Conservation (phyloP, 2,888 invertebrate genomes). For the Plutella xylostella region DNA sequence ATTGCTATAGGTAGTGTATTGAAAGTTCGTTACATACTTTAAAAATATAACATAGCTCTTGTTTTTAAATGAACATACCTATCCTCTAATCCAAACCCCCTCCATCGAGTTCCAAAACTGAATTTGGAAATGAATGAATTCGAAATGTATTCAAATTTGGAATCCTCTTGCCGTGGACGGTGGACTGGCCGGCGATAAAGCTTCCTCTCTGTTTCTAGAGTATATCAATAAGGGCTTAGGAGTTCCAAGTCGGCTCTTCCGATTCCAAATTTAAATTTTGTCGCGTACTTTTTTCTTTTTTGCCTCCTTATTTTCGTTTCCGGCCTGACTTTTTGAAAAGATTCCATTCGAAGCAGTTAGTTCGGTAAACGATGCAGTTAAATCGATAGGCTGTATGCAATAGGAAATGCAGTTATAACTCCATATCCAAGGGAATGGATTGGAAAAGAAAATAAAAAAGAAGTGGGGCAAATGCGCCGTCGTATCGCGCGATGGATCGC, state of each 20-base stretch:
- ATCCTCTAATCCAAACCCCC: conserved; percentile 3
- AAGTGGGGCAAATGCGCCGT: neutral
- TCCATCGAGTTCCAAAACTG: conserved; percentile 6
- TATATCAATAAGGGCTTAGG: conserved; percentile 11
- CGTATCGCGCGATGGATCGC: neutral
- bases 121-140: conserved; percentile 9
- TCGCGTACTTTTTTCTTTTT: conserved; percentile 1
- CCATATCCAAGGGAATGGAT: conserved; percentile 3
- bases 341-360: neutral
- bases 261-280: conserved; percentile 8
- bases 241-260: neutral
- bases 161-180: conserved; percentile 13
- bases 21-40: no score
- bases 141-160: conserved; percentile 22
- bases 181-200: conserved; percentile 20
- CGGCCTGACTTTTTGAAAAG: neutral
- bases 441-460: neutral
- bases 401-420: conserved; percentile 1
- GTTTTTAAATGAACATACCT: conserved; percentile 6
- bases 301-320: neutral
- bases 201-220: conserved; percentile 10
- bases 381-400: neutral
- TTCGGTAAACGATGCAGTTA: neutral
- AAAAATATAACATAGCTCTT: no score
- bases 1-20: no score